Percentiles rank a stretch among this genome's conserved stretches.
Conservation (phyloP, 2,113 vertebrate species). For the Agapornis roseicollis region DNA sequence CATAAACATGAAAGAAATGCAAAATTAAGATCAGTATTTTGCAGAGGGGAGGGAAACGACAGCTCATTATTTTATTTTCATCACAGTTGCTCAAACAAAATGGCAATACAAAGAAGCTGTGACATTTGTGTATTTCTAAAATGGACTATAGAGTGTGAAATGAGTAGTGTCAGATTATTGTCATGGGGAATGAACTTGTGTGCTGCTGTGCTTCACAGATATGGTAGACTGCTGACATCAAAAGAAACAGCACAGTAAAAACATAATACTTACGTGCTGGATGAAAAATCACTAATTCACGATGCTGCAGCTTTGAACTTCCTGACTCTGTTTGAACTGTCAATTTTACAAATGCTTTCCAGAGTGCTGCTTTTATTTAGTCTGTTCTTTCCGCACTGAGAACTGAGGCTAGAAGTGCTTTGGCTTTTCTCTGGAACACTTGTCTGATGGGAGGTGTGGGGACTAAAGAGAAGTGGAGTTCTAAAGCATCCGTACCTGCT, state of each 20-base stretch:
- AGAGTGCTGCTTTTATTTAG: background rate
- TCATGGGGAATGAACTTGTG: background rate
- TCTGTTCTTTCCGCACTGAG: background rate
- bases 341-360: slow-evolving; percentile 16
- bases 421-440: background rate
- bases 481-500: background rate
- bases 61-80: background rate
- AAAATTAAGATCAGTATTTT: background rate
- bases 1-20: background rate
- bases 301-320: background rate
- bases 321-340: slow-evolving; percentile 7
- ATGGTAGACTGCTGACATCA: background rate
- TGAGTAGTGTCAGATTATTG: background rate
- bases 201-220: background rate
- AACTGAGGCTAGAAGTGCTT: background rate
- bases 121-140: background rate
- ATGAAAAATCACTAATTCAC: slow-evolving; percentile 21
- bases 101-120: background rate
- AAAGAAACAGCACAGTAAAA: background rate
- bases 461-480: background rate
- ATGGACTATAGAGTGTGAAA: background rate
- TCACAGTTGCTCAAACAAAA: background rate
- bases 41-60: background rate
- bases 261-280: background rate
- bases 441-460: background rate